Evolutionary conservation across 2,113 vertebrate genomes (phyloP), one percentile per base, ranked within the genome.

Genomic region (Oreochromis tanganicae): DNA sequence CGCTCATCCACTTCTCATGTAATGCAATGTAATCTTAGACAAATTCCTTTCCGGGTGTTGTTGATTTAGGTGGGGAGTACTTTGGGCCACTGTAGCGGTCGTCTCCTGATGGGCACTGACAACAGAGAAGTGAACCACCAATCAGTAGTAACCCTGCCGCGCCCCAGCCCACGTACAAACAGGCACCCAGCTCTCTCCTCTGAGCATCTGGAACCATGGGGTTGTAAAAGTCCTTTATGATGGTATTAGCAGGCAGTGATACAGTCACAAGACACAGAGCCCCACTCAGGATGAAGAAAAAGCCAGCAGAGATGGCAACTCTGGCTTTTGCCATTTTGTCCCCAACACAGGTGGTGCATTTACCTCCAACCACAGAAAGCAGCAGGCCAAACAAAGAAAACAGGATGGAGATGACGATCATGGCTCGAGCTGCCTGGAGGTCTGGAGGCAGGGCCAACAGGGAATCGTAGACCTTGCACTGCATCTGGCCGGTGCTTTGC

Each of bases 151-250:
- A 95, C 2, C 96, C 97, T 0, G 97, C 90, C 2, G 97, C 97
- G 0, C 97, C 98, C 98, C 93, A 96, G 89, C 95, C 96, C 48
- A 93, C n/a, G 8, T 96, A 96, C 59, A 96, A 75, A 88, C 95
- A 95, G 0, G 95, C 94, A 5, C 98, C 98, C 90, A 98, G 94
- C 95, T 99, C 98, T 24, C 98, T 96, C 91, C 98, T 97, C 95
- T 97, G 96, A 0, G 96, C 5, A 0, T 98, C 97, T 0, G 95
- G 87, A 52, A 99, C 95, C 90, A 97, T 1, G 0, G 97, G 94
- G 92, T 96, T 98, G 97, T 98, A 98, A 96, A 98, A 98, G 88
- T 98, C 97, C 68, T 96, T 97, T 85, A 99, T 97, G 94, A 98
- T 96, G 61, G 96, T 97, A 87, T 98, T 97, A 59, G 98, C 97